Conservation (phyloP, 2,797 vertebrate genomes). For the Phrynocephalus forsythii region DNA sequence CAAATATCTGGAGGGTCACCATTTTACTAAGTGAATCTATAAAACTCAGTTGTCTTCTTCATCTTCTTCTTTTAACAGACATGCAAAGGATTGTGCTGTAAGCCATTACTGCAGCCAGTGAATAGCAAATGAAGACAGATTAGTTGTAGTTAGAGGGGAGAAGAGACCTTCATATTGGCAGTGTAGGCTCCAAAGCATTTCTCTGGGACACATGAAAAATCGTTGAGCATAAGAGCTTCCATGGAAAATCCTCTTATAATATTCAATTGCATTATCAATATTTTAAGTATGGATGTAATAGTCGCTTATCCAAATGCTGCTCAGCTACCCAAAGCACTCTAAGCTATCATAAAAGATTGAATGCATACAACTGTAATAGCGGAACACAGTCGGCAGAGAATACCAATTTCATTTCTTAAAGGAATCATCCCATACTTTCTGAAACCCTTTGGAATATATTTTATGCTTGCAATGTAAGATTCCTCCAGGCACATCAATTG, state of each 20-base stretch:
- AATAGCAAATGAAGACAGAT: conserved; percentile 13
- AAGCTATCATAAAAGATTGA: conserved; percentile 32
- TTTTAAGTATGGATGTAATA: conserved; percentile 35
- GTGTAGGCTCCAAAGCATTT: conserved; percentile 23
- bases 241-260: conserved; percentile 37
- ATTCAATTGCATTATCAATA: conserved; percentile 18
- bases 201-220: conserved; percentile 18
- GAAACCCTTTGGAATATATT: conserved; percentile 1
- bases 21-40: neutral
- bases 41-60: neutral
- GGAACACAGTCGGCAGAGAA: neutral
- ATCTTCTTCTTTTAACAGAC: neutral
- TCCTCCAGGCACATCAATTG: neutral
- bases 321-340: neutral
- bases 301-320: conserved; percentile 36
- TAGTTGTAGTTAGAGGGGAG: neutral
- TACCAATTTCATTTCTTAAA: conserved; percentile 21
- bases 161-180: conserved; percentile 5
- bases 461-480: neutral
- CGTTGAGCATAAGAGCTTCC: neutral
- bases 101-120: neutral
- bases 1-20: neutral
- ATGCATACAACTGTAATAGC: neutral
- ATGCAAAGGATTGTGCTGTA: neutral
- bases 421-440: neutral